Conservation (phyloP, 2,888 invertebrate genomes). For the Coelinius sp. region DNA sequence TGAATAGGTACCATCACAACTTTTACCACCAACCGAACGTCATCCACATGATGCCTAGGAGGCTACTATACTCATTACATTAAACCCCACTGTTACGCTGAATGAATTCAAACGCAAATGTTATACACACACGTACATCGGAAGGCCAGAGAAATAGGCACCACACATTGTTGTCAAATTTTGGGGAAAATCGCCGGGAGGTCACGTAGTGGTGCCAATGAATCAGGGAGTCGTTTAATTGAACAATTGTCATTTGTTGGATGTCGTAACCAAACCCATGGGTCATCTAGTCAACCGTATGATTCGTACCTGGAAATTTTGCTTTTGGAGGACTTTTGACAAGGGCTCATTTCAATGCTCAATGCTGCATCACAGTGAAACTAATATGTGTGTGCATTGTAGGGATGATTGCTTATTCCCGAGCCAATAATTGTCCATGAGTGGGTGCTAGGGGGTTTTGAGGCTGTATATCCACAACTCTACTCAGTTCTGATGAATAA, state of each 20-base stretch:
- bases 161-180: slow-evolving; percentile 18
- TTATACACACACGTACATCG: neutral
- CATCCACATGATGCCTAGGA: neutral
- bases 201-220: neutral
- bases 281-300: neutral
- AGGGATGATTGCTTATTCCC: neutral
- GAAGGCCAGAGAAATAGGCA: neutral
- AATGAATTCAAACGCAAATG: slow-evolving; percentile 6
- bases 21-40: neutral
- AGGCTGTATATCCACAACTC: neutral
- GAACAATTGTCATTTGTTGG: slow-evolving; percentile 11
- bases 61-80: neutral
- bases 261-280: neutral
- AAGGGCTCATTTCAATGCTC: neutral
- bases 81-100: neutral
- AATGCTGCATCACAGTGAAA: neutral
- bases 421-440: neutral
- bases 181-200: slow-evolving; percentile 6
- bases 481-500: neutral
- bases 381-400: neutral
- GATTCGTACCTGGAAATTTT: neutral
- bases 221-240: slow-evolving; percentile 9
- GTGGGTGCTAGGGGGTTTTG: too few relatives aligned
- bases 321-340: neutral
- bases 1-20: neutral